phyloP scores from a whole-genome alignment of 2,888 invertebrate genomes.

The Andrena trimmerana region DNA sequence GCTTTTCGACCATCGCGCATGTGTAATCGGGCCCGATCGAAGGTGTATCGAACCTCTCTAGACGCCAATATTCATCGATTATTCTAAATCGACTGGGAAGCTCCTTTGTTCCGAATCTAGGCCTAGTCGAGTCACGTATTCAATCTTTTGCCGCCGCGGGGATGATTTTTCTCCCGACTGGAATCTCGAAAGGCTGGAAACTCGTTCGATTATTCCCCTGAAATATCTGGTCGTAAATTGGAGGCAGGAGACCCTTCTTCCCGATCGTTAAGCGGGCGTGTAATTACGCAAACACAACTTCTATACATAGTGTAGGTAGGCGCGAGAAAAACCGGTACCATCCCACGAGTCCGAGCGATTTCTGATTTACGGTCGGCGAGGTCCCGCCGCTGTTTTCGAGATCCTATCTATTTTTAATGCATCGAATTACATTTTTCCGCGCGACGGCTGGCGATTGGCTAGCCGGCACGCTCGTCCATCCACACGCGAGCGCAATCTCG shows the following conservation, averaged over 20 bases:
- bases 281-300: slow-evolving; percentile 67
- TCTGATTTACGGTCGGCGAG: slow-evolving; percentile 73
- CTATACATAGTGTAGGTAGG: slow-evolving; percentile 13
- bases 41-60: no score
- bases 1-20: slow-evolving; percentile 16
- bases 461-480: slow-evolving; percentile 4
- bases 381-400: slow-evolving; percentile 59
- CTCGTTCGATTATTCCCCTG: neutral
- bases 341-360: slow-evolving; percentile 56
- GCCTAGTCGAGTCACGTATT: neutral
- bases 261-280: slow-evolving; percentile 37
- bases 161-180: neutral
- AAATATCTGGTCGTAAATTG: slow-evolving; percentile 40
- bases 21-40: neutral
- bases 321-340: slow-evolving; percentile 19
- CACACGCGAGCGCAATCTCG: slow-evolving; percentile 33
- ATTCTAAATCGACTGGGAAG: no score
- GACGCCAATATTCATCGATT: no score
- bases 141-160: neutral
- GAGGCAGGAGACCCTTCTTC: slow-evolving; percentile 15
- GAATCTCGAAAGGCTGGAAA: neutral
- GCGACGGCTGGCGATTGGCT: slow-evolving; percentile 40
- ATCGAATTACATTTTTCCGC: slow-evolving; percentile 51
- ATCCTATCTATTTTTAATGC: slow-evolving; percentile 64
- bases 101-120: neutral